Evolutionary conservation across 2,113 vertebrate species (phyloP).

Genomic region (Fulica atra): DNA sequence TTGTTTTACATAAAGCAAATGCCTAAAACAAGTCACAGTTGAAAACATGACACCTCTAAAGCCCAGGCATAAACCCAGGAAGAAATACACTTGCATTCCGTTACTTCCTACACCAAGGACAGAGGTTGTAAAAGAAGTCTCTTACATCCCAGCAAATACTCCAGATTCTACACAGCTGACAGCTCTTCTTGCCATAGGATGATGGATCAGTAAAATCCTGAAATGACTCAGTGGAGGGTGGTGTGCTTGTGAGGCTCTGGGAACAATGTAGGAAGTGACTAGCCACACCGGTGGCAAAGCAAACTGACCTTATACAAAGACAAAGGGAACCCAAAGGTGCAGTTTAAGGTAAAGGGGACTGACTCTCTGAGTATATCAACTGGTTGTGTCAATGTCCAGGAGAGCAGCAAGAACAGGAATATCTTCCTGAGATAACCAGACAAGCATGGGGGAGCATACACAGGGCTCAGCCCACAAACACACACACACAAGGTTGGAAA

Average conservation of each 20-base stretch:
- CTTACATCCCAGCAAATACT: background rate
- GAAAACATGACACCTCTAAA: background rate
- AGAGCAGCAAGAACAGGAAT: background rate
- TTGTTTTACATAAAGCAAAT: background rate
- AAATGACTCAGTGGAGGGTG: background rate
- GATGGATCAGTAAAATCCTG: background rate
- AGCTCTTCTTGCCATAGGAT: background rate
- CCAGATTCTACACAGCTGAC: background rate
- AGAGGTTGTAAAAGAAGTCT: background rate
- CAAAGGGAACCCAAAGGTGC: background rate
- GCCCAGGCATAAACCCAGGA: background rate
- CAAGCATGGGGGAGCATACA: background rate
- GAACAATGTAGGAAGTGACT: background rate
- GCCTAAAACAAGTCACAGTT: background rate
- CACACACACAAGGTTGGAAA: too few relatives aligned
- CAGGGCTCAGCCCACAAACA: background rate
- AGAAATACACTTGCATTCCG: background rate
- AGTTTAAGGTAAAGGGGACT: background rate
- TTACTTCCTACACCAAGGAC: background rate
- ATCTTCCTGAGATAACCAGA: background rate
- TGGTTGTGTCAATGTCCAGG: background rate
- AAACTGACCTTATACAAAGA: background rate
- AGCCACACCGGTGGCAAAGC: background rate
- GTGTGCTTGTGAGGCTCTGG: background rate
- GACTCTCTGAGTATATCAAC: background rate